A percentile compares a stretch with the other conserved stretches of the same genome.
Conservation (phyloP, 2,113 vertebrate genomes). For the Kryptolebias marmoratus region DNA sequence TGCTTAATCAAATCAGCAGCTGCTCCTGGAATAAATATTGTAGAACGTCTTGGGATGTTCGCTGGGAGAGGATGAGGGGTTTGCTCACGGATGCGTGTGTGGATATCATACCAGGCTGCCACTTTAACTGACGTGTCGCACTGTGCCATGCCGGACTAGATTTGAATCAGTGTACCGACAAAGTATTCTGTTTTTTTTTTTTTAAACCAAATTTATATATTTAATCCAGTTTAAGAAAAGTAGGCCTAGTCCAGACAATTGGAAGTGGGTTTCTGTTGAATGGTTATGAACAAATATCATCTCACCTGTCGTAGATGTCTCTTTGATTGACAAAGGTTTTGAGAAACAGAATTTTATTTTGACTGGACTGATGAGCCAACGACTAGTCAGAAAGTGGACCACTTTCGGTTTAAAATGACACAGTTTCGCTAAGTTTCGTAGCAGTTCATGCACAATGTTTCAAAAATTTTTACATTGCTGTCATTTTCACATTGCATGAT, state of each 20-base stretch:
- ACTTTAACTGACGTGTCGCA: constrained; percentile 40
- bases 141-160: constrained; percentile 17
- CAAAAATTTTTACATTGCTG: too few relatives aligned
- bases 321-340: too few relatives aligned
- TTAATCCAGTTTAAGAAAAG: constrained; percentile 3
- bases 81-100: constrained; percentile 59
- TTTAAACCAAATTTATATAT: not conserved
- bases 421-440: too few relatives aligned
- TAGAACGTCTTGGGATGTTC: constrained; percentile 70
- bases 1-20: constrained; percentile 80
- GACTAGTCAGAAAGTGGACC: too few relatives aligned
- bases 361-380: too few relatives aligned
- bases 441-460: too few relatives aligned
- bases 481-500: too few relatives aligned
- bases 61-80: constrained; percentile 51
- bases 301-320: too few relatives aligned
- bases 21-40: constrained; percentile 80
- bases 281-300: too few relatives aligned
- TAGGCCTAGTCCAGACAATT: not conserved
- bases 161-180: constrained; percentile 7
- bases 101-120: constrained; percentile 54
- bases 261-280: not conserved
- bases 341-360: too few relatives aligned
- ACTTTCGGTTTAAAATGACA: too few relatives aligned
- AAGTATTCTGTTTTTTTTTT: constrained; percentile 6